Evolutionary conservation across 2,797 vertebrate genomes (phyloP).

Genomic region (Remorina albescens): DNA sequence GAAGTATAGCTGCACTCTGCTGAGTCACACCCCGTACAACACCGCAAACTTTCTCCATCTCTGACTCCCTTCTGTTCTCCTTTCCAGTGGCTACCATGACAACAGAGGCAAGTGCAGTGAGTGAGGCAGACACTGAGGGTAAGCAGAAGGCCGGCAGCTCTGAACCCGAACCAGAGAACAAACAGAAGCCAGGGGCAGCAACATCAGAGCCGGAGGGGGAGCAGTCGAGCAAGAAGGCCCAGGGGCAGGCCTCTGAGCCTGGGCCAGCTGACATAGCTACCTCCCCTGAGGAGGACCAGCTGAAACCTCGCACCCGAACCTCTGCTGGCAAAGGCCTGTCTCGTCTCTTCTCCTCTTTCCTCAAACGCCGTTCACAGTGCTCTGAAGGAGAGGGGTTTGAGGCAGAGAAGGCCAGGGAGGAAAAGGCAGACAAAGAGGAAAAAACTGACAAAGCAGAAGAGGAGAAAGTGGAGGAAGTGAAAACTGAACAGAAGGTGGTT

Average conservation of each 20-base stretch:
- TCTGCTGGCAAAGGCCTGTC: conserved; percentile 91
- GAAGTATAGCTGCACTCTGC: conserved; percentile 45
- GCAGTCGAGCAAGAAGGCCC: conserved; percentile 81
- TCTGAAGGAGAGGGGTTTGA: conserved; percentile 89
- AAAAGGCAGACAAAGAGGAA: conserved; percentile 75
- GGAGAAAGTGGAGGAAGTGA: conserved; percentile 59
- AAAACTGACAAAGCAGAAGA: conserved; percentile 69
- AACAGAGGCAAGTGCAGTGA: conserved; percentile 83
- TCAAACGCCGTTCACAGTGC: conserved; percentile 93
- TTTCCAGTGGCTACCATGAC: conserved; percentile 84
- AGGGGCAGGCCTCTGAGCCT: conserved; percentile 78
- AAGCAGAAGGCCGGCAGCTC: conserved; percentile 73
- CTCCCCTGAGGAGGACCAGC: conserved; percentile 85
- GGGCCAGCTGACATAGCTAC: conserved; percentile 73
- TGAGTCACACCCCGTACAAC: conserved; percentile 24
- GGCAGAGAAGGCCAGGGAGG: conserved; percentile 81
- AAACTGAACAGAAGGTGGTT: conserved; percentile 63
- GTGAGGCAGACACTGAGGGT: conserved; percentile 80
- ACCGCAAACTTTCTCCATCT: conserved; percentile 70
- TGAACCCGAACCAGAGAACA: conserved; percentile 67
- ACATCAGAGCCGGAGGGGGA: conserved; percentile 82
- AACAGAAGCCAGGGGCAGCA: conserved; percentile 63
- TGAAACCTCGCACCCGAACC: conserved; percentile 85
- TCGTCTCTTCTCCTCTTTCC: conserved; percentile 92
- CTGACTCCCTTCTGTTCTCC: conserved; percentile 67